Evolutionary conservation across 2,797 vertebrate species (phyloP), one percentile per base, ranked within the genome.

Genomic region (Microcaecilia unicolor): DNA sequence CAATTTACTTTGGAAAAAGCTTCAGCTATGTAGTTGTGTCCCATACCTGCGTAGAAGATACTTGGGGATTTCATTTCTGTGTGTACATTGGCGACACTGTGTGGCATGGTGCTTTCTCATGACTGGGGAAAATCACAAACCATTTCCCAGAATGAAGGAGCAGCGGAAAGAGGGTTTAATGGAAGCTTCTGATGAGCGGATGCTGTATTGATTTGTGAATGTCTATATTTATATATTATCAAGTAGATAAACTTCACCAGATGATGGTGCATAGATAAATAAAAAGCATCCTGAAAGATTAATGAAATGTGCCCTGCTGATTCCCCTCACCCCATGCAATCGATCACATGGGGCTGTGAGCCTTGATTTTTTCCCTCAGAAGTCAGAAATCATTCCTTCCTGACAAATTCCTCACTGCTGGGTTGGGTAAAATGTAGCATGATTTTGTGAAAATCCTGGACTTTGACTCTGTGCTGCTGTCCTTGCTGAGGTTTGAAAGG

Each of bases 261-360:
- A 78, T 80, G 74, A 68, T 68, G 64, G 70, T 36, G 57, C 73
- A 61, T 63, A 67, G 74, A 76, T 81, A 81, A 81, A 83, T 80
- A 81, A 72, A 81, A 76, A 78, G 77, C 68, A 57, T 68, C 20
- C 67, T 78, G 69, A 75, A 81, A 80, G 83, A 83, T 85, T 81
- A 81, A 82, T 78, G 65, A 71, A 67, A 61, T 68, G 62, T 64
- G 62, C 70, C n/a, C 67, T 64, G 64, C 72, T 68, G 64, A 70
- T 76, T 67, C 58, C 69, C 61, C n/a, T n/a, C n/a, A n/a, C n/a
- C n/a, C n/a, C n/a, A n/a, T 55, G 18, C 62, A 62, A 65, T 70
- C 44, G 61, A 69, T 72, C 61, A 59, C 0, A 1, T 25, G 47
- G 1, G 56, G 57, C 66, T 60, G 72, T 64, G 61, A 65, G 63